Base-by-base conservation (phyloP, 2,888 invertebrate species). In the Epirrita christyi region DNA sequence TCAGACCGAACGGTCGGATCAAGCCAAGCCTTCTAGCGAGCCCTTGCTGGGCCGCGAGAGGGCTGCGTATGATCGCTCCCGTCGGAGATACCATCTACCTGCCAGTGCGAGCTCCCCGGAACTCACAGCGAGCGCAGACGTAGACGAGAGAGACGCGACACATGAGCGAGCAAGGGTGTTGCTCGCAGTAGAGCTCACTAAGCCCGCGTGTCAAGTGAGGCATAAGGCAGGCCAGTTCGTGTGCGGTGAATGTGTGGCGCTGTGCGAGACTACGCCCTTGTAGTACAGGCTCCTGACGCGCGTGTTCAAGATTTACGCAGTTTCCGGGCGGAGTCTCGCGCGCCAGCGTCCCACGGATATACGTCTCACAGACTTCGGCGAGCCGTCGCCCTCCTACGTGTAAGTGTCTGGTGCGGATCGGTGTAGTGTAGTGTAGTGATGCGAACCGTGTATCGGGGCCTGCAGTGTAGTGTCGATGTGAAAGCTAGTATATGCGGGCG, bases 261-360 rank as follows among this genome's bases (percentile, higher is more conserved):
- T 79, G 58, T 80, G 81, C 71, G 80, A 73, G 71, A 71, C 67
- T 60, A 72, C 82, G 69, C 86, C 83, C 71, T 86, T 85, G 91
- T 91, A 88, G 90, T 91, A 86, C 77, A 81, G 86, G 84, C 88
- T 89, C 56, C 72, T 89, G 68, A 91, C 92, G 83, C 90, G 91
- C 77, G 92, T 92, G 47, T 86, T 88, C 65, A 89, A 88, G 73
- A 78, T 92, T 64, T 93, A 92, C 81, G 85, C 91, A 62, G 77
- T 93, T 67, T 78, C 86, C 46, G 83, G 83, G 41, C 70, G 69
- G 52, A 64, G 66, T 43, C 66, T 66, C 59, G 64, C 64, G 66
- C 72, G 66, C 54, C 64, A 56, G 57, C 69, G 52, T 43, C 73
- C 66, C 52, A 70, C 14, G 27, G 55, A 47, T 49, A 29, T 59